Conservation (phyloP, 2,113 vertebrate species). For the Mola mola region DNA sequence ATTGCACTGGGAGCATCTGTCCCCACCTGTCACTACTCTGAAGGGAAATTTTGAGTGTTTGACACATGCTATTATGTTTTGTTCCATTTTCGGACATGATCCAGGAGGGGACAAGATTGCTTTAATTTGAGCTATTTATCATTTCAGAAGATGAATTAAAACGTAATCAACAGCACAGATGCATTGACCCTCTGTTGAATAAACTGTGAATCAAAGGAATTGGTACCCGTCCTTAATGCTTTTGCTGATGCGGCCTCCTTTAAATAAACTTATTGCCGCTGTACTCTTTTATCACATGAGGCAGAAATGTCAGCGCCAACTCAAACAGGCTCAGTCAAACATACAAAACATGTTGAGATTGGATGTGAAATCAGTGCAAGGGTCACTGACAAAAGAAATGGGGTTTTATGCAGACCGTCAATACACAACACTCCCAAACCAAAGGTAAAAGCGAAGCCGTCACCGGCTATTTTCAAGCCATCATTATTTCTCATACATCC, state of each 20-base stretch:
- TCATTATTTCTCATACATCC: constrained; percentile 87
- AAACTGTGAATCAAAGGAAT: constrained; percentile 18
- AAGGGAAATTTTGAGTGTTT: constrained; percentile 58
- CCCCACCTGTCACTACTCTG: constrained; percentile 65
- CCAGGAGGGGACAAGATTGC: constrained; percentile 10
- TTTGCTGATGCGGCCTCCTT: constrained; percentile 12
- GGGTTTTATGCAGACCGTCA: constrained; percentile 76
- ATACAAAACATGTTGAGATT: constrained; percentile 59
- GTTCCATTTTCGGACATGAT: constrained; percentile 31
- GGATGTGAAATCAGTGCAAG: constrained; percentile 76
- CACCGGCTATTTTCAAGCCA: constrained; percentile 77
- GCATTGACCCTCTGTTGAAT: constrained; percentile 10
- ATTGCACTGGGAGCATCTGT: constrained; percentile 67
- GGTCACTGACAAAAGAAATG: constrained; percentile 79
- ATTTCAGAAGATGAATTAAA: constrained; percentile 29
- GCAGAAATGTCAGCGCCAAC: constrained; percentile 63
- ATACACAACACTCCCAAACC: constrained; percentile 73
- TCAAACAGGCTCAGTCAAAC: constrained; percentile 58
- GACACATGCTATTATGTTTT: constrained; percentile 68
- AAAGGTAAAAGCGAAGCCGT: constrained; percentile 68
- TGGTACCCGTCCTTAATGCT: not conserved
- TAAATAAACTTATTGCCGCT: constrained; percentile 30
- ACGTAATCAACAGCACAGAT: constrained; percentile 15
- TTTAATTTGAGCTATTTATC: constrained; percentile 18
- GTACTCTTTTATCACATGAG: constrained; percentile 54